phyloP scores from a whole-genome alignment of 1,140 invertebrate genomes.

The Euschistus heros region DNA sequence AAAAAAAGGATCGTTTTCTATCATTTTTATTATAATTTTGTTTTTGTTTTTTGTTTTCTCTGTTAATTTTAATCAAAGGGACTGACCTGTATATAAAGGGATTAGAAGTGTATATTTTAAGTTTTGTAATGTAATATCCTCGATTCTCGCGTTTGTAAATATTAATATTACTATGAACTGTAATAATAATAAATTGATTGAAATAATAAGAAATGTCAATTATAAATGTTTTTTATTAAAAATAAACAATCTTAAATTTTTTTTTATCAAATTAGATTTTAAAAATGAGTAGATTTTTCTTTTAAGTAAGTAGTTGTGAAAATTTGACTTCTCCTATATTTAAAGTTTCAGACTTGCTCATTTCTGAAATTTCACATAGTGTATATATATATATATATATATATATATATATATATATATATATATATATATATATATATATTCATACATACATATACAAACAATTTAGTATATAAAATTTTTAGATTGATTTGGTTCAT shows the following conservation, averaged over 20 bases:
- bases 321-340: conserved; percentile 11
- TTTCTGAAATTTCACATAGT: too few species aligned
- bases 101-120: conserved; percentile 12
- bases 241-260: not conserved
- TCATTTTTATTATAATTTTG: too few species aligned
- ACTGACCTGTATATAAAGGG: conserved; percentile 13
- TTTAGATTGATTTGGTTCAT: too few species aligned
- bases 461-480: too few species aligned
- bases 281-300: not conserved
- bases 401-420: too few species aligned
- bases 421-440: too few species aligned
- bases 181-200: conserved; percentile 4
- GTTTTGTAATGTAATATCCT: conserved; percentile 13
- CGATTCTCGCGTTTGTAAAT: conserved; percentile 10
- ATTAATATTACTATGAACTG: not conserved
- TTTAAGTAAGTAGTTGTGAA: conserved; percentile 1
- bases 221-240: conserved; percentile 3
- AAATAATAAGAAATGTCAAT: conserved; percentile 8
- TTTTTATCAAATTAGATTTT: not conserved
- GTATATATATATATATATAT: too few species aligned
- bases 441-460: too few species aligned
- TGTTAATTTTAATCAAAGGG: conserved; percentile 16
- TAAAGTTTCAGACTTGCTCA: too few species aligned
- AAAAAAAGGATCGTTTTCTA: too few species aligned
- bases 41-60: conserved; percentile 8